Conservation (phyloP, 1,140 invertebrate genomes). For the Colletes latitarsis region DNA sequence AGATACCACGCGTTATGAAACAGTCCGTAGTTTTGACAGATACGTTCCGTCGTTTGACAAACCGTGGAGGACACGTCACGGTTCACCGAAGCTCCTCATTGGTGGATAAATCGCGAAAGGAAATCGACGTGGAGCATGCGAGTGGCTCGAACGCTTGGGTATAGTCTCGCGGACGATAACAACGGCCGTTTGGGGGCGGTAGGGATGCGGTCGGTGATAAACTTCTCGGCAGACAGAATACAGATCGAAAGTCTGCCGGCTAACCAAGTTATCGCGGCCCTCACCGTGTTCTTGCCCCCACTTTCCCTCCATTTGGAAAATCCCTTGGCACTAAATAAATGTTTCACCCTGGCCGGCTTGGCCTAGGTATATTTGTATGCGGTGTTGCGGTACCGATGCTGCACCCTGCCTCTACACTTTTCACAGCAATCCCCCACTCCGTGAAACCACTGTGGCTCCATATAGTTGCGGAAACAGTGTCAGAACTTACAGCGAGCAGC, state of each 20-base stretch:
- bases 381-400: slow-evolving; percentile 61
- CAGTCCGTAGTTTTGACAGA: neutral
- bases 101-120: slow-evolving; percentile 33
- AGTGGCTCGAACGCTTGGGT: slow-evolving; percentile 14
- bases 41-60: neutral
- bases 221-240: slow-evolving; percentile 77
- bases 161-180: slow-evolving; percentile 49
- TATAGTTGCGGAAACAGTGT: slow-evolving; percentile 42
- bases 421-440: slow-evolving; percentile 6
- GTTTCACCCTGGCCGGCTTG: slow-evolving; percentile 72
- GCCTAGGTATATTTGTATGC: slow-evolving; percentile 74
- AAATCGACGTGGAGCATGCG: slow-evolving; percentile 50
- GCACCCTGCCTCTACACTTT: slow-evolving; percentile 49
- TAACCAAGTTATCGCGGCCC: slow-evolving; percentile 77
- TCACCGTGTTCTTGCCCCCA: slow-evolving; percentile 55
- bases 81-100: neutral
- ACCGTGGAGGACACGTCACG: neutral
- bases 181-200: slow-evolving; percentile 35
- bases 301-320: slow-evolving; percentile 75
- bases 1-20: no score
- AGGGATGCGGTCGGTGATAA: slow-evolving; percentile 71
- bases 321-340: slow-evolving; percentile 79
- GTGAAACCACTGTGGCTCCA: slow-evolving; percentile 17
- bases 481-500: neutral
- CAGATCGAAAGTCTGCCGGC: slow-evolving; percentile 76